phyloP scores from a whole-genome alignment of 1,140 invertebrate species.

The Plectus sambesii region DNA sequence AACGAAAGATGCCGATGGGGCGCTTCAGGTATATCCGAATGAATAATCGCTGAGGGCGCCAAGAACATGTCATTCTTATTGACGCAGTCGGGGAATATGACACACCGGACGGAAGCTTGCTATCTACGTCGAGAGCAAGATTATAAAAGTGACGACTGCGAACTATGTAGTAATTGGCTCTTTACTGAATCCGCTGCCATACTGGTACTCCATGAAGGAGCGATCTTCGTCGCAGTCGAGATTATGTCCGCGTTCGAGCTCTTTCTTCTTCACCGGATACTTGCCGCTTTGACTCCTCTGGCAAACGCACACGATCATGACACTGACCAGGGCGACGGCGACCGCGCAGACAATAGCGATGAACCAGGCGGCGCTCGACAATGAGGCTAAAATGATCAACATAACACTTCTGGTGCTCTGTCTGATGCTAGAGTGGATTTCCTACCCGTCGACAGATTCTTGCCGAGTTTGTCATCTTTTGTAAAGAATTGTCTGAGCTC shows the following conservation, averaged over 20 bases:
- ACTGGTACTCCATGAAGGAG: constrained; percentile 26
- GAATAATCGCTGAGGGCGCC: no score
- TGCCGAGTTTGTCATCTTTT: constrained; percentile 11
- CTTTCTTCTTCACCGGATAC: constrained; percentile 29
- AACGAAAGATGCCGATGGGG: no score
- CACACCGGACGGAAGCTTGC: no score
- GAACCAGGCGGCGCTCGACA: constrained; percentile 41
- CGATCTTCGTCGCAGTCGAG: constrained; percentile 22
- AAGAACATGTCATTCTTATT: no score
- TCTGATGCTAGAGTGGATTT: constrained; percentile 8
- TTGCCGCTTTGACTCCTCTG: constrained; percentile 17
- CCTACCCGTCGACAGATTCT: constrained; percentile 8
- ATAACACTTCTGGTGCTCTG: not conserved
- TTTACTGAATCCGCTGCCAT: no score
- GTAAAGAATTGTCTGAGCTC: constrained; percentile 25
- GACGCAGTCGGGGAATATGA: no score
- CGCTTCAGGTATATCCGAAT: no score
- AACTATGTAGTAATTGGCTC: no score
- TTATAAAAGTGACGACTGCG: no score
- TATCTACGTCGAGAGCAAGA: no score
- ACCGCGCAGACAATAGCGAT: constrained; percentile 30
- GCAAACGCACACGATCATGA: constrained; percentile 25
- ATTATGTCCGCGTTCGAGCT: constrained; percentile 29
- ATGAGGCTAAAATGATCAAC: constrained; percentile 29
- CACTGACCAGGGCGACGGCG: constrained; percentile 26